Percentiles rank a stretch among this genome's conserved stretches.
These are phyloP conservation scores for rabbit (Oryctolagus cuniculus) DNA, from an alignment of 2,113 vertebrate genomes.

Conservation along the genomic window DNA sequence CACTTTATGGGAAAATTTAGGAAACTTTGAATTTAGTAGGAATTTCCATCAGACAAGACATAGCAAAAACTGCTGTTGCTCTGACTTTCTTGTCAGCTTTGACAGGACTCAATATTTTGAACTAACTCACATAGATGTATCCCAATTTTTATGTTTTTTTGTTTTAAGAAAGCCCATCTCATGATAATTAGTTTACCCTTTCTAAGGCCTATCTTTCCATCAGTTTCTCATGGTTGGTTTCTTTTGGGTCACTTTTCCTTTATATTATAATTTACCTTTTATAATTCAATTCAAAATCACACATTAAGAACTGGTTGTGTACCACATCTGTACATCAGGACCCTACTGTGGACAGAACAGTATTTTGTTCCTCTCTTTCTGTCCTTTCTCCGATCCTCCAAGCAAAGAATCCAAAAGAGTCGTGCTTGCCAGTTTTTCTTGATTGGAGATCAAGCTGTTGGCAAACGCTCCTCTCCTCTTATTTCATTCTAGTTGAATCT, in stretches of 20 bases:
- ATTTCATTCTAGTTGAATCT: constrained; percentile 72
- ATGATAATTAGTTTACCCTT: neutral
- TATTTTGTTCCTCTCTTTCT: neutral
- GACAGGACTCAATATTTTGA: neutral
- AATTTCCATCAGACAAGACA: neutral
- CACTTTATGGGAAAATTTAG: neutral
- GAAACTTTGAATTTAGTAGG: neutral
- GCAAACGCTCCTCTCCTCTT: constrained; percentile 64
- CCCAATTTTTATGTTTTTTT: neutral
- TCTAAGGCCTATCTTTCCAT: neutral
- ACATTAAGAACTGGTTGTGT: neutral
- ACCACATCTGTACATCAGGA: neutral
- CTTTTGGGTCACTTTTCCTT: neutral
- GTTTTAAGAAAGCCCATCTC: neutral
- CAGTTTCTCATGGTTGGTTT: neutral
- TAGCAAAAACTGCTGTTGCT: neutral
- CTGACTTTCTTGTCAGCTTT: neutral
- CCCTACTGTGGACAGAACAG: neutral
- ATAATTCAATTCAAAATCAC: neutral
- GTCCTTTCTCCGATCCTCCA: neutral
- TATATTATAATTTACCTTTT: neutral
- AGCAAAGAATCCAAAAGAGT: neutral
- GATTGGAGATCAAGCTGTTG: neutral
- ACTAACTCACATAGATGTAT: neutral
- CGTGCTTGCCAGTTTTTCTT: neutral